phyloP scores from a whole-genome alignment of 2,888 invertebrate species.

The Sisyra terminalis region DNA sequence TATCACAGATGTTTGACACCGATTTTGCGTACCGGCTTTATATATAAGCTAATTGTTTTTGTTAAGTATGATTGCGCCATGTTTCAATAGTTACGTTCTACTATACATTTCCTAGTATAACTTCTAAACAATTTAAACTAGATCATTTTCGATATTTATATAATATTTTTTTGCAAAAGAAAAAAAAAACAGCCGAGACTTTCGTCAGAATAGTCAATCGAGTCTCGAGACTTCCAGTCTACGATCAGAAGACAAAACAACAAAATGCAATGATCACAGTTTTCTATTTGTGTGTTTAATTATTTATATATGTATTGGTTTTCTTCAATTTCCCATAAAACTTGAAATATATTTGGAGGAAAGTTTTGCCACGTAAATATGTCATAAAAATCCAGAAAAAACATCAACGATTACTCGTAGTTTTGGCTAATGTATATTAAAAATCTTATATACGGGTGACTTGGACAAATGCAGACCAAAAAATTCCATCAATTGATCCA shows the following conservation, averaged over 20 bases:
- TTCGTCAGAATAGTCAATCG: background rate
- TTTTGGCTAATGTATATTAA: no score
- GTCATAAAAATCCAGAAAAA: no score
- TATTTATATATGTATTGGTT: background rate
- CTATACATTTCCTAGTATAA: background rate
- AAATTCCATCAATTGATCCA: no score
- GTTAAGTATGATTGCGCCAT: conserved; percentile 4
- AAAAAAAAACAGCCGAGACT: background rate
- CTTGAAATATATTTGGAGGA: no score
- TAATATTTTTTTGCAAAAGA: background rate
- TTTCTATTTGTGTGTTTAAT: background rate
- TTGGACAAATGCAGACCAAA: no score
- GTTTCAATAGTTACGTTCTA: background rate
- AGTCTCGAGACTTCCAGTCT: background rate
- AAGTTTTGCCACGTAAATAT: no score
- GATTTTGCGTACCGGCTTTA: background rate
- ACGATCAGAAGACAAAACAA: conserved; percentile 1
- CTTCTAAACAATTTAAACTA: background rate
- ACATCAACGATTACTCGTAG: no score
- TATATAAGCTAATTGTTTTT: conserved; percentile 3
- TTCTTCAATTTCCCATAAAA: no score
- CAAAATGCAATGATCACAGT: conserved; percentile 6
- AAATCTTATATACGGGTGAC: no score
- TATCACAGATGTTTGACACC: conserved; percentile 3
- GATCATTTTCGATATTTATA: background rate